A percentile compares a stretch with the other conserved stretches of the same genome.
Conservation (phyloP, 2,888 invertebrate genomes). For the Dicroscelio sp. region DNA sequence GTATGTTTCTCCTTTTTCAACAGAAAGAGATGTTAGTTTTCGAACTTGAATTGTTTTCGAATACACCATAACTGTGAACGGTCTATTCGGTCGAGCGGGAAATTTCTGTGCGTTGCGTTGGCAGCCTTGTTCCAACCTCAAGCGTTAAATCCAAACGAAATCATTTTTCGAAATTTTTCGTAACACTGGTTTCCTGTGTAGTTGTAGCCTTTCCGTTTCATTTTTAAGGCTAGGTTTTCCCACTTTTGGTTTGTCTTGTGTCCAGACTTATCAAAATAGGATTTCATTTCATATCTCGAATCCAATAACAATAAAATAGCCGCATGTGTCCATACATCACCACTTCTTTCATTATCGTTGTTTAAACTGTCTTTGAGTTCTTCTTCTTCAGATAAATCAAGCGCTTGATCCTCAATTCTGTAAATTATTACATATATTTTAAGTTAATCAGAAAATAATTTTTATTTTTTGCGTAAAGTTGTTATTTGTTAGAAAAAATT, state of each 20-base stretch:
- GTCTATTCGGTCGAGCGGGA: no score
- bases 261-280: constrained; percentile 26
- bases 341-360: not conserved
- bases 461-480: not conserved
- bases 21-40: no score
- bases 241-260: constrained; percentile 20
- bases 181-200: constrained; percentile 21
- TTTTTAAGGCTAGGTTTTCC: constrained; percentile 24
- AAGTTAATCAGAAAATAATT: not conserved
- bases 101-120: no score
- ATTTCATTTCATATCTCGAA: constrained; percentile 3
- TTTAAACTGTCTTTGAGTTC: not conserved
- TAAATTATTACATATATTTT: constrained; percentile 3
- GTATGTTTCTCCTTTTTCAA: no score
- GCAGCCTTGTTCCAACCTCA: no score
- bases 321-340: not conserved
- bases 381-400: not conserved
- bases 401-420: constrained; percentile 19
- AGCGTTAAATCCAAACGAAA: no score
- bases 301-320: constrained; percentile 31
- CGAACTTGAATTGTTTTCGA: no score
- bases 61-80: no score
- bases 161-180: constrained; percentile 36
- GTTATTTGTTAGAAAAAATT: not conserved
- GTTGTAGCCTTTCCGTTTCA: constrained; percentile 18